A percentile compares a stretch with the other conserved stretches of the same genome.
Conservation (phyloP, 2,888 invertebrate species). For the Sycophila texana region DNA sequence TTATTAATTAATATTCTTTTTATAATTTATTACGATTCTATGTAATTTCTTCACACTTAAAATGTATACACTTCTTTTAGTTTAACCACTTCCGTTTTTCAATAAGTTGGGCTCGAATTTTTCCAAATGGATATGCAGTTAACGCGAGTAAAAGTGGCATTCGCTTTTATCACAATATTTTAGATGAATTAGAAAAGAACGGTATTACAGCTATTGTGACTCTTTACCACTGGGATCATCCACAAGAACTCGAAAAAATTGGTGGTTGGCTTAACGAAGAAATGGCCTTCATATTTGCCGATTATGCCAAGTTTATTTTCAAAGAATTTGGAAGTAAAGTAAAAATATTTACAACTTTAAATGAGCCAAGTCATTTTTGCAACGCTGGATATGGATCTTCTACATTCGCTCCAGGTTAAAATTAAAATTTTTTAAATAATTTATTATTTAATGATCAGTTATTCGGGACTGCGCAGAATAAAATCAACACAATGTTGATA, state of each 20-base stretch:
- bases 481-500: too few relatives aligned
- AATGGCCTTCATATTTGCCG: slow-evolving; percentile 79
- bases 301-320: slow-evolving; percentile 81
- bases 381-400: slow-evolving; percentile 76
- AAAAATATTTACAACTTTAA: slow-evolving; percentile 85
- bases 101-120: slow-evolving; percentile 80
- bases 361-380: slow-evolving; percentile 83
- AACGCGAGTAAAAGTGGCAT: slow-evolving; percentile 79
- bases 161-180: slow-evolving; percentile 80
- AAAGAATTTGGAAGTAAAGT: slow-evolving; percentile 81
- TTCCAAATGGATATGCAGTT: slow-evolving; percentile 80
- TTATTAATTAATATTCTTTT: too few relatives aligned
- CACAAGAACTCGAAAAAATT: slow-evolving; percentile 77
- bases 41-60: too few relatives aligned
- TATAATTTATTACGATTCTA: too few relatives aligned
- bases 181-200: slow-evolving; percentile 78
- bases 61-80: too few relatives aligned
- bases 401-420: slow-evolving; percentile 57
- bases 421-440: too few relatives aligned
- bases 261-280: slow-evolving; percentile 82
- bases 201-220: slow-evolving; percentile 81
- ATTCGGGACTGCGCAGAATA: too few relatives aligned
- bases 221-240: slow-evolving; percentile 83
- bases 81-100: too few relatives aligned
- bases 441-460: too few relatives aligned